Evolutionary conservation across 2,888 invertebrate genomes (phyloP).

Genomic region (Rotaria sp.): DNA sequence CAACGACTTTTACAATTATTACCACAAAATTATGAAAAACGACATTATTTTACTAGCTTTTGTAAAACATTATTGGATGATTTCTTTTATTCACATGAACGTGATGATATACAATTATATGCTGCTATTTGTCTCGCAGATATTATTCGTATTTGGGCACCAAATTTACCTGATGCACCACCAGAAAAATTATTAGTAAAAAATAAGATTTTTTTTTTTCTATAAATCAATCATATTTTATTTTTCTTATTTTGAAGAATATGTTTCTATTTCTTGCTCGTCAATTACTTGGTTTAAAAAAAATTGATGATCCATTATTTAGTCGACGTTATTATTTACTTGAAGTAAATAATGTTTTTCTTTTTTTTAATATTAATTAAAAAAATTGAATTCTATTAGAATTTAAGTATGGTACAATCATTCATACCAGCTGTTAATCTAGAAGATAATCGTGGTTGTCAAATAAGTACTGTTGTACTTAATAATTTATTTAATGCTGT

Average conservation of each 20-base stretch:
- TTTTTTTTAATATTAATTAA: neutral
- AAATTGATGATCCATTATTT: constrained; percentile 92
- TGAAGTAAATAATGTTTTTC: constrained; percentile 59
- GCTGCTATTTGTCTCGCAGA: constrained; percentile 96
- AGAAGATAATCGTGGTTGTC: constrained; percentile 76
- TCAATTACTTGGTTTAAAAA: constrained; percentile 81
- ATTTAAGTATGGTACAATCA: constrained; percentile 90
- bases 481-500: constrained; percentile 16
- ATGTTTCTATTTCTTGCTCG: constrained; percentile 83
- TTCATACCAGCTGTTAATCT: constrained; percentile 97
- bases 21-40: constrained; percentile 23
- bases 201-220: constrained; percentile 39
- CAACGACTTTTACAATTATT: constrained; percentile 2
- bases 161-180: constrained; percentile 93
- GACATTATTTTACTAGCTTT: neutral
- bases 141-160: constrained; percentile 87
- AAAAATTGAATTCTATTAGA: constrained; percentile 55
- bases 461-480: neutral
- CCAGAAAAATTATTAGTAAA: constrained; percentile 74
- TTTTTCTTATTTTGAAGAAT: constrained; percentile 48
- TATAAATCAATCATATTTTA: neutral
- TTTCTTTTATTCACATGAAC: constrained; percentile 77
- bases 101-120: constrained; percentile 82
- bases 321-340: constrained; percentile 91
- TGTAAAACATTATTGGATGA: constrained; percentile 57